Evolutionary conservation across 2,888 invertebrate species (phyloP), one percentile per base, ranked within the genome.

Genomic region (Drosophila ustulata): DNA sequence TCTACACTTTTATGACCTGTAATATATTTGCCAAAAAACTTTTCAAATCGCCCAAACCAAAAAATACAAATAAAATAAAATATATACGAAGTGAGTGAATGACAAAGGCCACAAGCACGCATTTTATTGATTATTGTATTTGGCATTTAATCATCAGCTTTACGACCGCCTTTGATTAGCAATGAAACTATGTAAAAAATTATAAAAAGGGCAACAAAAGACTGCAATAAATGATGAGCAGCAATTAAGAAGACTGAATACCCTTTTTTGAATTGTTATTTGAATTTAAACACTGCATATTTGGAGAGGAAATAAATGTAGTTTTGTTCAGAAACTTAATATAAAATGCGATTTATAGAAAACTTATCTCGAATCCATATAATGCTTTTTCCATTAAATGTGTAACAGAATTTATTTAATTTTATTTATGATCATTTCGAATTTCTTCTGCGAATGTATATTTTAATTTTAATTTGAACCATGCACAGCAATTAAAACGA

Each of bases 61-160:
- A 64, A 62, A 56, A 47, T 26, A 23, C 11, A 18, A 47, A 26
- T 28, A 9, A 18, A 49, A 25, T 43, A 58, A 55, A 62, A 50
- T 57, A 61, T 7, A 39, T 28, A 28, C 30, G 51, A 55, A 55
- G 30, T 23, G n/a, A 32, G 1, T 5, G 28, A 32, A 32, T 34
- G 77, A 58, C 57, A 66, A 63, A 52, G 32, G 41, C 52, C 28
- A 51, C 46, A 46, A 52, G 49, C 53, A n/a, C 23, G 46, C 32
- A 43, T 78, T 78, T 87, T 74, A 85, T 81, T 84, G 88, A 69
- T 67, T 71, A 67, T 68, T 79, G 86, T 61, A 71, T 85, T 69
- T 69, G 67, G 82, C 67, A 82, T 82, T 88, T 82, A 85, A 85
- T 82, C 86, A 75, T 62, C 67, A 50, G 57, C 59, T 82, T 82